These are phyloP conservation scores for Albula glossodonta DNA, from an alignment of 2,113 vertebrate genomes.

Conservation along the genomic window DNA sequence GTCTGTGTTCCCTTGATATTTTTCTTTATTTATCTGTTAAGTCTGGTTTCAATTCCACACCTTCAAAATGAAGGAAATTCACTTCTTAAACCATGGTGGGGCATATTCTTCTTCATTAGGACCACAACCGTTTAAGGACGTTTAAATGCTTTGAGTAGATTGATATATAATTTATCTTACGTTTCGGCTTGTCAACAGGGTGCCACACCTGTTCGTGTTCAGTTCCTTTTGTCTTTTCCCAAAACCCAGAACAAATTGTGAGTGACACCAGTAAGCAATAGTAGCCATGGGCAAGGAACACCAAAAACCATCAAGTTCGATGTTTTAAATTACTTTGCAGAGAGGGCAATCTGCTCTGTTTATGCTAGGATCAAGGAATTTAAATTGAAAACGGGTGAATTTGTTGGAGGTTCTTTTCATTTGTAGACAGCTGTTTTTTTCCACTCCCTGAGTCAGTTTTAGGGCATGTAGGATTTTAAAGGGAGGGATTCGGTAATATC, in stretches of 20 bases:
- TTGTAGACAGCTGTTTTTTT: constrained; percentile 43
- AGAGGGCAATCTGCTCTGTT: constrained; percentile 59
- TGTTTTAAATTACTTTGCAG: constrained; percentile 55
- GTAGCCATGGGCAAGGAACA: constrained; percentile 61
- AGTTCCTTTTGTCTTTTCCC: constrained; percentile 9
- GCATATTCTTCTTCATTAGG: not conserved
- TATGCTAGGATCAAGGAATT: constrained; percentile 68
- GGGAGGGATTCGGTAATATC: too few relatives aligned
- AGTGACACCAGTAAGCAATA: constrained; percentile 40
- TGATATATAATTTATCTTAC: not conserved
- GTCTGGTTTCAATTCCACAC: not conserved
- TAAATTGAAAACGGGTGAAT: constrained; percentile 69
- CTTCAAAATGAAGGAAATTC: not conserved
- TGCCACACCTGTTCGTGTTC: not conserved
- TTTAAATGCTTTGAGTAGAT: not conserved
- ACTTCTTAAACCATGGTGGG: not conserved
- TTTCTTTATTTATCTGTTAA: not conserved
- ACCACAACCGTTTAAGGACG: not conserved
- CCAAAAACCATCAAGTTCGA: constrained; percentile 69
- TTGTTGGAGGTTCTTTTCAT: constrained; percentile 56
- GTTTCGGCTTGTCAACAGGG: not conserved
- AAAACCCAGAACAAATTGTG: constrained; percentile 16
- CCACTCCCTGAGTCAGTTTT: constrained; percentile 36
- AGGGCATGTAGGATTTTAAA: not conserved
- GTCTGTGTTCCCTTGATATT: not conserved